Evolutionary conservation across 92 coral and sea anemone genomes (phyloP).

Genomic region (Phymanthus crucifer): DNA sequence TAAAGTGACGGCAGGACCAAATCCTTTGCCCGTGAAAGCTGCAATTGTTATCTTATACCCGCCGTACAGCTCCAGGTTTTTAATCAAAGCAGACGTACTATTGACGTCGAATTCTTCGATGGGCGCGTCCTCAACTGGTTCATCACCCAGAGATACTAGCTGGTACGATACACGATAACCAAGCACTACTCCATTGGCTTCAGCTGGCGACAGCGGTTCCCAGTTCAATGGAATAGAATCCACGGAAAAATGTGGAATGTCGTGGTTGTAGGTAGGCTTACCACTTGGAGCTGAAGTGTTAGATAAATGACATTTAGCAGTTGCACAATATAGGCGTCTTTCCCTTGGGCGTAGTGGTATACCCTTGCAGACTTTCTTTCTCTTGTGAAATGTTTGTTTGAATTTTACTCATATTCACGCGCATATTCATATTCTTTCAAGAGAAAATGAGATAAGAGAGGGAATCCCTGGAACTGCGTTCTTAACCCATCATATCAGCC

Average conservation of each 20-base stretch:
- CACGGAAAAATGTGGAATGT: not conserved
- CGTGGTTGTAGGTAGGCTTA: not conserved
- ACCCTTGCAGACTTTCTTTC: too few relatives aligned
- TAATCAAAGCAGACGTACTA: not conserved
- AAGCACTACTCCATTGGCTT: constrained; percentile 32
- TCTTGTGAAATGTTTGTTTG: too few relatives aligned
- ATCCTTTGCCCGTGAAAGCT: constrained; percentile 11
- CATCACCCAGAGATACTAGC: constrained; percentile 39
- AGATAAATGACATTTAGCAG: not conserved
- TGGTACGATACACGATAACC: constrained; percentile 37
- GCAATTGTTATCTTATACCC: constrained; percentile 26
- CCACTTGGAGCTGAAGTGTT: constrained; percentile 24
- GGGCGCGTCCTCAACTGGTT: constrained; percentile 36
- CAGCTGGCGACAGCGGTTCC: constrained; percentile 14
- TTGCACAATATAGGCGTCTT: too few relatives aligned
- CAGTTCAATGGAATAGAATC: constrained; percentile 31
- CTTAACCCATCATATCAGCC: too few relatives aligned
- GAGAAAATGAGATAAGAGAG: too few relatives aligned
- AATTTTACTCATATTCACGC: too few relatives aligned
- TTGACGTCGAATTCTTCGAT: constrained; percentile 14
- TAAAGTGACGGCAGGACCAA: constrained; percentile 21
- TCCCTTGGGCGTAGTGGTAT: too few relatives aligned
- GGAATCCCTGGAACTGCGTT: too few relatives aligned
- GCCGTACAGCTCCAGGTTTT: constrained; percentile 27
- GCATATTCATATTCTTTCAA: too few relatives aligned